Evolutionary conservation across 2,797 vertebrate species (phyloP).

Genomic region (Myotis pilosus): DNA sequence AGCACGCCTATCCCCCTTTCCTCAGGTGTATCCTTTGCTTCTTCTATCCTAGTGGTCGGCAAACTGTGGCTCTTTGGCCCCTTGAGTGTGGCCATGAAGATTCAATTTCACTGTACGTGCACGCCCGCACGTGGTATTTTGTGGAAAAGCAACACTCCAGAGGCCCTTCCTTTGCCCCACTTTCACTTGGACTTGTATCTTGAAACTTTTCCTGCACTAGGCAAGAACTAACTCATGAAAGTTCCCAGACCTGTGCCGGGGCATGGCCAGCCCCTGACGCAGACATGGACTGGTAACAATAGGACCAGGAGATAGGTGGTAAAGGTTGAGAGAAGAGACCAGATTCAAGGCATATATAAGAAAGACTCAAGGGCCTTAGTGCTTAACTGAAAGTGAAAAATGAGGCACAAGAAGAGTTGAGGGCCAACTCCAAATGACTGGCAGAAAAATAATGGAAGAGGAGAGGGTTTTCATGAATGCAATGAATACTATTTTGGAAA

Average conservation of each 20-base stretch:
- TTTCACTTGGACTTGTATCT: neutral
- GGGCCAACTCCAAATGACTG: neutral
- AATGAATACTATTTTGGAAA: neutral
- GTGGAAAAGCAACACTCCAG: neutral
- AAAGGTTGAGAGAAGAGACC: neutral
- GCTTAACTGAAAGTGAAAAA: neutral
- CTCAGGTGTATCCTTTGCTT: too few relatives aligned
- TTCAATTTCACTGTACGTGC: too few relatives aligned
- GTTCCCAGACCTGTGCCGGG: rapidly evolving
- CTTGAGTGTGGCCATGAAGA: too few relatives aligned
- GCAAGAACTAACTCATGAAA: neutral
- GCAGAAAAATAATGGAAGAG: neutral
- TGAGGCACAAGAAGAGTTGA: neutral
- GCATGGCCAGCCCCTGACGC: neutral
- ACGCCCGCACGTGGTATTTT: too few relatives aligned
- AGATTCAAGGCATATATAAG: neutral
- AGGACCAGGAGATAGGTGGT: neutral
- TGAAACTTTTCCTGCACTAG: neutral
- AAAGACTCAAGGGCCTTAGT: neutral
- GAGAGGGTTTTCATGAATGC: neutral
- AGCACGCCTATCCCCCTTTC: too few relatives aligned
- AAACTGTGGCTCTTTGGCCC: too few relatives aligned
- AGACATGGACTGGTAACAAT: neutral
- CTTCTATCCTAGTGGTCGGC: neutral
- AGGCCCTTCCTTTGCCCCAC: neutral